These are phyloP conservation scores for Drosophila biarmipes DNA, from an alignment of 1,140 invertebrate genomes.

Conservation along the genomic window DNA sequence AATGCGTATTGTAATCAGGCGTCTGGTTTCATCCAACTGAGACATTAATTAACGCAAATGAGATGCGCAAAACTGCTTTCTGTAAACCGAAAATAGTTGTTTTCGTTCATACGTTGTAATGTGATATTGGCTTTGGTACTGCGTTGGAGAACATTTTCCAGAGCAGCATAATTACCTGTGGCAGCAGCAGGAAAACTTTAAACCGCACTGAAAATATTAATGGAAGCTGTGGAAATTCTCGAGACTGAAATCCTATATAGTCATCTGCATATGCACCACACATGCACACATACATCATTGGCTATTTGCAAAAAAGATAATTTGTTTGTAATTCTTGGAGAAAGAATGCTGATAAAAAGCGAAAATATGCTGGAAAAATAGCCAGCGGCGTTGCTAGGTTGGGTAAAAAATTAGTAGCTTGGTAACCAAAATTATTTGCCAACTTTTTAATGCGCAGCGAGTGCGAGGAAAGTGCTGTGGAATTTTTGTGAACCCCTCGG, in stretches of 20 bases:
- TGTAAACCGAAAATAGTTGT: background rate
- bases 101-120: background rate
- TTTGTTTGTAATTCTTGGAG: background rate
- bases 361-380: background rate
- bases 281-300: background rate
- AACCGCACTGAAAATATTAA: slow-evolving; percentile 14
- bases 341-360: background rate
- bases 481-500: slow-evolving; percentile 29
- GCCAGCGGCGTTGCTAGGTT: background rate
- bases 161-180: slow-evolving; percentile 5
- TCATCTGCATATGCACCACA: too few relatives aligned
- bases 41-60: background rate
- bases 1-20: too few relatives aligned
- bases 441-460: slow-evolving; percentile 28
- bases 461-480: slow-evolving; percentile 11
- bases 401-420: slow-evolving; percentile 5
- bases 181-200: background rate
- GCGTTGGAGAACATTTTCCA: background rate
- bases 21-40: background rate
- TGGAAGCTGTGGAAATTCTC: background rate
- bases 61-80: slow-evolving; percentile 5
- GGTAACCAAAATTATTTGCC: slow-evolving; percentile 9
- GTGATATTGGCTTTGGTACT: slow-evolving; percentile 4
- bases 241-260: background rate
- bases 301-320: background rate